Percentiles rank a stretch among this genome's conserved stretches.
phyloP scores from a whole-genome alignment of 2,888 invertebrate genomes.

The Gisinianus flammeolus region DNA sequence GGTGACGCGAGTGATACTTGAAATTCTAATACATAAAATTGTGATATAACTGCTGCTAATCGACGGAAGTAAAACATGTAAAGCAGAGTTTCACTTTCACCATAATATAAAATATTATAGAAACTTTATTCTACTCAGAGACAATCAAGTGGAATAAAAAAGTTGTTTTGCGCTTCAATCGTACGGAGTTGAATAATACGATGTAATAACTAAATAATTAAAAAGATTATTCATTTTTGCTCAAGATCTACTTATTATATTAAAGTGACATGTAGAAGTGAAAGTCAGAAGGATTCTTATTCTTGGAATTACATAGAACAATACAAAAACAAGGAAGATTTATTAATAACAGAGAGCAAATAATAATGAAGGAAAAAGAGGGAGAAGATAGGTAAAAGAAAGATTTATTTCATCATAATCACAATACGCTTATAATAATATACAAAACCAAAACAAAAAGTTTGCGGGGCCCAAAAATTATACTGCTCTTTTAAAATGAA shows the following conservation, averaged over 20 bases:
- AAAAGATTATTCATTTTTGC: constrained; percentile 27
- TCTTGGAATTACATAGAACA: not conserved
- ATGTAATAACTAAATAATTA: too few relatives aligned
- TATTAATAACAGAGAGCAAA: constrained; percentile 1
- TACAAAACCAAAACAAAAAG: not conserved
- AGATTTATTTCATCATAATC: constrained; percentile 21
- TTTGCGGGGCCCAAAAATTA: constrained; percentile 9
- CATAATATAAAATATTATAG: not conserved
- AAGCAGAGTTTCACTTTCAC: constrained; percentile 1
- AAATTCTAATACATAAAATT: constrained; percentile 28
- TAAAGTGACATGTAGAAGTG: not conserved
- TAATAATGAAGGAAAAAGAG: not conserved
- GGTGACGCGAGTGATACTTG: constrained; percentile 41
- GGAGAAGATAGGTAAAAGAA: not conserved
- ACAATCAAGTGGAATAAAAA: not conserved
- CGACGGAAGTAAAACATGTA: not conserved
- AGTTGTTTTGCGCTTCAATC: constrained; percentile 20
- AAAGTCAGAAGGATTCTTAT: not conserved
- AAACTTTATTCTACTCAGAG: not conserved
- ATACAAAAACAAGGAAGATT: not conserved
- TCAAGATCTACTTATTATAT: constrained; percentile 30
- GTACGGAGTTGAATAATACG: constrained; percentile 12
- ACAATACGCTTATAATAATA: constrained; percentile 19
- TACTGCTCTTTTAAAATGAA: not conserved
- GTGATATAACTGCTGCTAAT: constrained; percentile 25